phyloP scores from a whole-genome alignment of 2,797 vertebrate genomes.

The Aphelocoma californica region DNA sequence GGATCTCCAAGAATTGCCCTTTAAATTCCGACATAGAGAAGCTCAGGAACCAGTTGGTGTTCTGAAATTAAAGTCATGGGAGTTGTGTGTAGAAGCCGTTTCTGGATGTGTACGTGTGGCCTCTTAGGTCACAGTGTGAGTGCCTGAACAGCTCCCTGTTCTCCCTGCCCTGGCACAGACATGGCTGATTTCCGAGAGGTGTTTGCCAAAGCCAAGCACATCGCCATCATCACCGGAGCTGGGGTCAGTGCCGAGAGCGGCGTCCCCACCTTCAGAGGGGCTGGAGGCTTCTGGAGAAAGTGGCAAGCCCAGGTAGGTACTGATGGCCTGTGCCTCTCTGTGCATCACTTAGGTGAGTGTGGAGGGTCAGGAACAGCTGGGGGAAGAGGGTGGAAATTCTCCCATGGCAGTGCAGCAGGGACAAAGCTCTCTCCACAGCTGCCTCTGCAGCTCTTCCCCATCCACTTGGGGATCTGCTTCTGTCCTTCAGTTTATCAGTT shows the following conservation, averaged over 20 bases:
- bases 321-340: accelerated
- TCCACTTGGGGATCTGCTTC: neutral
- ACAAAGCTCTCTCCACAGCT: neutral
- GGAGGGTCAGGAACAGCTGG: neutral
- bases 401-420: accelerated
- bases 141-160: neutral
- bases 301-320: constrained; percentile 91
- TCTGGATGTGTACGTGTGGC: neutral
- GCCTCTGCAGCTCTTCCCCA: accelerated
- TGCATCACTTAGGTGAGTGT: accelerated
- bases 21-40: neutral
- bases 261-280: constrained; percentile 89
- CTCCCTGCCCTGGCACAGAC: constrained; percentile 65
- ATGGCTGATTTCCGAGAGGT: constrained; percentile 86
- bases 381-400: neutral
- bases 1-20: neutral
- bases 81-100: too few relatives aligned
- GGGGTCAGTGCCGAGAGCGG: constrained; percentile 93
- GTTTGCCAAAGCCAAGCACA: constrained; percentile 90
- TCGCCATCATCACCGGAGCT: constrained; percentile 91
- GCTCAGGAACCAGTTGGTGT: neutral
- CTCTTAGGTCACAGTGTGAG: neutral
- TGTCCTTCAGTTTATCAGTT: neutral
- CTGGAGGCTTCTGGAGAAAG: constrained; percentile 91
- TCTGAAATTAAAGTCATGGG: neutral